Percentiles rank a stretch among this genome's conserved stretches.
phyloP scores from a whole-genome alignment of 2,888 invertebrate species.

The Petrolisthes manimaculis region DNA sequence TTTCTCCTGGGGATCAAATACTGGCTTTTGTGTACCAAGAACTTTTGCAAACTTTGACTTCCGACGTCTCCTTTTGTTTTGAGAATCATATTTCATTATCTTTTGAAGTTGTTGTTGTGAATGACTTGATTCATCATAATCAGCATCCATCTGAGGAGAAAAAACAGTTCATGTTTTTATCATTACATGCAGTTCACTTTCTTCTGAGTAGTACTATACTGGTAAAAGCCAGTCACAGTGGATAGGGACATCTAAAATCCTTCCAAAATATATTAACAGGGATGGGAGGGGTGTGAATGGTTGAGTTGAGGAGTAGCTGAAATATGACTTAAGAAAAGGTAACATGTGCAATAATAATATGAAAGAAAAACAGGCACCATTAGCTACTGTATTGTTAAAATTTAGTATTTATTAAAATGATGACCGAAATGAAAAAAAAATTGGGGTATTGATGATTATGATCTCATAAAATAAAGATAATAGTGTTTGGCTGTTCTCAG shows the following conservation, averaged over 20 bases:
- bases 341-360: neutral
- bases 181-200: neutral
- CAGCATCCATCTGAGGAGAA: slow-evolving; percentile 47
- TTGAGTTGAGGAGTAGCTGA: too few species aligned
- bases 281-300: too few species aligned
- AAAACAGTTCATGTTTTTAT: neutral
- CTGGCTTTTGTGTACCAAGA: slow-evolving; percentile 82
- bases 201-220: neutral
- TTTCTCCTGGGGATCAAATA: slow-evolving; percentile 81
- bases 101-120: slow-evolving; percentile 7
- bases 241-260: too few species aligned
- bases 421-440: too few species aligned
- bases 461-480: too few species aligned
- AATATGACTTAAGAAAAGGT: too few species aligned
- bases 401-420: too few species aligned
- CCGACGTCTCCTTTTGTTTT: slow-evolving; percentile 16
- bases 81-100: slow-evolving; percentile 16
- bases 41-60: slow-evolving; percentile 78
- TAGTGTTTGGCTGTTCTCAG: too few species aligned
- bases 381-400: too few species aligned
- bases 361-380: neutral
- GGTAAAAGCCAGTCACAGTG: too few species aligned
- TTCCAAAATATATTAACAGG: too few species aligned
- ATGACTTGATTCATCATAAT: slow-evolving; percentile 2
- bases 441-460: too few species aligned